Evolutionary conservation across 1,140 invertebrate genomes (phyloP), one percentile per base, ranked within the genome.

Genomic region (Telenomus remus): DNA sequence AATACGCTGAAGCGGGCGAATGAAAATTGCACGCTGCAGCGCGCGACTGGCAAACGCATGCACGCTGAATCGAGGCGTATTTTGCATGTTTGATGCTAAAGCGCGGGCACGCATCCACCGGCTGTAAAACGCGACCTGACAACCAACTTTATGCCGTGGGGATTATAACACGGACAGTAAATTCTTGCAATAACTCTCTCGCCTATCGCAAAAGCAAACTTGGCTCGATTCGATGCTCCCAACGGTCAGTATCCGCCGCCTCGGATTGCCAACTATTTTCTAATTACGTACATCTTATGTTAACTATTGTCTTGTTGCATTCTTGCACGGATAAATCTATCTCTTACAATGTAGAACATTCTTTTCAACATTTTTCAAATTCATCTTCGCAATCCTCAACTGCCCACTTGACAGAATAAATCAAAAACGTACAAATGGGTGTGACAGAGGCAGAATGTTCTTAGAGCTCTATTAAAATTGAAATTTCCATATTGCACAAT

Each of bases 251-350:
- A 47, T 48, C n/a, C 35, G 54, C 14, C 43, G 69, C 39, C 76
- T 63, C 43, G 51, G 69, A 70, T 75, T 65, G 79, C 76, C 78
- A 80, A 83, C 76, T 80, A 83, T 82, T 82, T 82, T 81, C 69
- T 76, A 82, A 83, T 82, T 83, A 82, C 80, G 73, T 27, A 27
- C 19, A 27, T 79, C 80, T 82, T 80, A 73, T 78, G 75, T 81
- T 71, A 80, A 82, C 76, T 79, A 78, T 76, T 73, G 61, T 64
- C 48, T 57, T 60, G 27, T n/a, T 14, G 27, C 61, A 56, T 68
- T 34, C 49, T 13, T 27, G 47, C 54, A 15, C 33, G 37, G 59
- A 51, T 13, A 33, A 9, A 65, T 64, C 60, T 48, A 70, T 63
- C 53, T 46, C n/a, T 0, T 54, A 34, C 57, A 16, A 15, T 14